Percentiles rank a stretch among this genome's conserved stretches.
These are phyloP conservation scores for Diorhabda elongata DNA, from an alignment of 1,140 invertebrate genomes.

Conservation along the genomic window DNA sequence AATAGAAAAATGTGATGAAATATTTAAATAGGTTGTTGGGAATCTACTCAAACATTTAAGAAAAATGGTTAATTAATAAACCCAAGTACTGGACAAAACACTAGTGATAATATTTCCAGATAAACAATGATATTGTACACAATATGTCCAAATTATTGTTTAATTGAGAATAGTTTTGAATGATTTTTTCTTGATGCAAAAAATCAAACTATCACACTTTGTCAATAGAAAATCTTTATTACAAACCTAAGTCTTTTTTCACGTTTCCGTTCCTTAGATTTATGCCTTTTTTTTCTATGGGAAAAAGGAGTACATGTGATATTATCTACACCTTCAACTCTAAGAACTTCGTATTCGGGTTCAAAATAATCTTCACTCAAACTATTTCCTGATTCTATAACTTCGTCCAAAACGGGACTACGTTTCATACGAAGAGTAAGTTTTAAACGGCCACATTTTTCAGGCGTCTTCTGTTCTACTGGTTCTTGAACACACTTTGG, in stretches of 20 bases:
- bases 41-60: too few relatives aligned
- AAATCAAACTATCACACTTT: too few relatives aligned
- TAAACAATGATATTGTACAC: too few relatives aligned
- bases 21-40: too few relatives aligned
- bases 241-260: constrained; percentile 9
- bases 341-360: constrained; percentile 78
- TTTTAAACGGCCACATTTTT: constrained; percentile 60
- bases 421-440: constrained; percentile 80
- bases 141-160: too few relatives aligned
- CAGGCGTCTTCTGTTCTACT: constrained; percentile 36
- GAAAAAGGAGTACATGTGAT: constrained; percentile 39
- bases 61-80: too few relatives aligned
- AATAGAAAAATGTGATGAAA: too few relatives aligned
- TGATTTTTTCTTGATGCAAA: too few relatives aligned
- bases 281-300: constrained; percentile 64
- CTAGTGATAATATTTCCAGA: too few relatives aligned
- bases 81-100: too few relatives aligned
- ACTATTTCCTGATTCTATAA: constrained; percentile 75
- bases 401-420: constrained; percentile 78
- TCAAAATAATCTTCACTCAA: constrained; percentile 61
- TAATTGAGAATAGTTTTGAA: too few relatives aligned
- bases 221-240: not conserved
- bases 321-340: constrained; percentile 71
- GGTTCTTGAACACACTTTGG: constrained; percentile 31
- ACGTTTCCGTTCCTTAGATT: constrained; percentile 54